These are phyloP conservation scores for Ploceus nigricollis DNA, from an alignment of 2,113 vertebrate genomes.

Conservation along the genomic window DNA sequence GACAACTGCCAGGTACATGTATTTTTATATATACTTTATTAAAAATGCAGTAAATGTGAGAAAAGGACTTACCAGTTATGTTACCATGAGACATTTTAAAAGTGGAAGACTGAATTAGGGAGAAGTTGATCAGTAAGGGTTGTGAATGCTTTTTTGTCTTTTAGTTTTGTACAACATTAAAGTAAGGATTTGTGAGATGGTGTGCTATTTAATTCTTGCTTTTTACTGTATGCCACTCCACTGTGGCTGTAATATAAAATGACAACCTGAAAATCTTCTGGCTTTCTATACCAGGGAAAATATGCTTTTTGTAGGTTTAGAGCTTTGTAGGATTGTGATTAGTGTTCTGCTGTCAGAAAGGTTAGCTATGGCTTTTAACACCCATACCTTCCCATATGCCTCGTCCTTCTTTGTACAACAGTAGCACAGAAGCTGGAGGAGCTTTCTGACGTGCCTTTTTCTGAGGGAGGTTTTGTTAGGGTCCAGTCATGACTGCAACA, in stretches of 20 bases:
- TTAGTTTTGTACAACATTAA: not conserved
- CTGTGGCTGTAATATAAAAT: not conserved
- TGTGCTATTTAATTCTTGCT: not conserved
- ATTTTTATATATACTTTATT: not conserved
- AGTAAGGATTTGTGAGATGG: not conserved
- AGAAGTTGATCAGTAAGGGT: not conserved
- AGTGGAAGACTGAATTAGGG: not conserved
- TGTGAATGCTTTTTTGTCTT: not conserved
- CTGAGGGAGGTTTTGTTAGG: not conserved
- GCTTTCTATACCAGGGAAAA: not conserved
- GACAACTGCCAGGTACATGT: constrained; percentile 62
- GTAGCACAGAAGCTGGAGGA: not conserved
- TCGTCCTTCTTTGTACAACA: not conserved
- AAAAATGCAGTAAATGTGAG: not conserved
- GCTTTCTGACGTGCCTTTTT: not conserved
- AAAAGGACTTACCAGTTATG: not conserved
- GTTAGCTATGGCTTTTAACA: not conserved
- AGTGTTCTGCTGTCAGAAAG: not conserved
- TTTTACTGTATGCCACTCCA: not conserved
- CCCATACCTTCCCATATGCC: not conserved
- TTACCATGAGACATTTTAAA: not conserved
- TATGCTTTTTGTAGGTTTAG: not conserved
- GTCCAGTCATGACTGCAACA: not conserved
- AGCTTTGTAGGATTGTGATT: not conserved
- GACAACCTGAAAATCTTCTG: not conserved